Base-by-base conservation (phyloP, 2,888 invertebrate genomes). In the Ichneumon xanthorius region DNA sequence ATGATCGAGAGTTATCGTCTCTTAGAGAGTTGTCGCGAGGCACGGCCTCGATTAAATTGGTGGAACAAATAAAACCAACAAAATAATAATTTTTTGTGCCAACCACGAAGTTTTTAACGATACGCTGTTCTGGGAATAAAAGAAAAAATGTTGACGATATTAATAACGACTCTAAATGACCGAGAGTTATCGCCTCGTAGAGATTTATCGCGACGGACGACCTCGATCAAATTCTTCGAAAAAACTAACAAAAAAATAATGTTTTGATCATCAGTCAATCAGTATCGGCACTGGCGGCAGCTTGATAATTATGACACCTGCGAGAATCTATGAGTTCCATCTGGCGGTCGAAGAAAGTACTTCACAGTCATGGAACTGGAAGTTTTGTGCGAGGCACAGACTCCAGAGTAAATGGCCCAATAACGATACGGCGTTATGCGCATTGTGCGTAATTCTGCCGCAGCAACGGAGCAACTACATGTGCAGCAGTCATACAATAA, bases 71-170 rank as follows among this genome's bases (percentile, higher is more conserved):
- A 4, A 33, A 33, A 6, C 6, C 6, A 33, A 6, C 7, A 7
- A 7, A 33, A 33, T 6, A 7, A 1, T 33, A 33, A 33, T 33
- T 33, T 40, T 40, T 11, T 11, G 40, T 45, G 14, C 19, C 5
- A 58, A 40, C 22, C 58, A 1, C 6, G 22, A 45, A 22, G 53
- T 71, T 53, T 33, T 80, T 84, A 80, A 84, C 65, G 84, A 84
- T 50, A 37, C 45, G 79, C 7, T 45, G 48, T 80, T 71, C 55
- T 33, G 30, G 61, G 16, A 58, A 63, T 61, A 50, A n/a, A 79
- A 50, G 4, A 71, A 72, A 53, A 61, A 73, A 68, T 45, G 9
- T 9, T 19, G 50, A n/a, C 75, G 14, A 63, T 26, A 55, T 37
- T 50, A 55, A 6, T 5, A 65, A n/a, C 6, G 3, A 26, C 9